Percentiles rank a stretch among this genome's conserved stretches.
phyloP scores from a whole-genome alignment of 2,888 invertebrate genomes.

The Luperina testacea region DNA sequence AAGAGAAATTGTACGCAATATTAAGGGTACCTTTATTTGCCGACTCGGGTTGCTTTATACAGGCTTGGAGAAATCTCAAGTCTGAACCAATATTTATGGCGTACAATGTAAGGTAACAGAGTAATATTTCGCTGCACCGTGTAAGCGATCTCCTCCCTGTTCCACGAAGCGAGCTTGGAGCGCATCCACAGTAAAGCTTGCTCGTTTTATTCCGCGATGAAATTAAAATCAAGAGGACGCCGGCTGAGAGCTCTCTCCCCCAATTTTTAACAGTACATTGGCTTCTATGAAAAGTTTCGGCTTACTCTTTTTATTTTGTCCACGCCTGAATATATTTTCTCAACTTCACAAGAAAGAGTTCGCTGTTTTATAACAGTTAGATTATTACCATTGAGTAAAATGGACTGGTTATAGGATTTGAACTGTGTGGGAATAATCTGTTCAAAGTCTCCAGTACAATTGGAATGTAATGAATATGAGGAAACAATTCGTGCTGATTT shows the following conservation, averaged over 20 bases:
- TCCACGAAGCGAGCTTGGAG: constrained; percentile 64
- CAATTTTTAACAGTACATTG: constrained; percentile 69
- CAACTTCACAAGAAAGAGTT: constrained; percentile 34
- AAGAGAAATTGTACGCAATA: constrained; percentile 40
- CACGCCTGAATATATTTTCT: constrained; percentile 54
- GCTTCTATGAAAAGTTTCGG: constrained; percentile 63
- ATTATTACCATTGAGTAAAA: constrained; percentile 30
- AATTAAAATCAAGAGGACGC: constrained; percentile 75
- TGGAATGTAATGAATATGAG: neutral
- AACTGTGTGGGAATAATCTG: no score
- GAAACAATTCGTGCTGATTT: neutral
- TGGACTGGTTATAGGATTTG: constrained; percentile 3
- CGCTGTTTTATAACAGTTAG: constrained; percentile 29
- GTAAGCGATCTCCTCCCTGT: constrained; percentile 41
- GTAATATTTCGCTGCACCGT: constrained; percentile 55
- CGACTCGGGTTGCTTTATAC: constrained; percentile 39
- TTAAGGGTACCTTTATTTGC: constrained; percentile 36
- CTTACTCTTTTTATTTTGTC: constrained; percentile 63
- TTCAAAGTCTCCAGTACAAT: neutral
- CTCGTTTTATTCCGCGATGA: constrained; percentile 72
- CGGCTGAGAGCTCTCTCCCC: constrained; percentile 59
- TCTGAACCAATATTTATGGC: constrained; percentile 58
- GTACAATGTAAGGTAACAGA: constrained; percentile 50
- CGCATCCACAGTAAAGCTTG: constrained; percentile 63
- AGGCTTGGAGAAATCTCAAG: constrained; percentile 56